Percentiles rank a stretch among this genome's conserved stretches.
phyloP scores from a whole-genome alignment of 2,113 vertebrate species.

The Lagopus leucura region DNA sequence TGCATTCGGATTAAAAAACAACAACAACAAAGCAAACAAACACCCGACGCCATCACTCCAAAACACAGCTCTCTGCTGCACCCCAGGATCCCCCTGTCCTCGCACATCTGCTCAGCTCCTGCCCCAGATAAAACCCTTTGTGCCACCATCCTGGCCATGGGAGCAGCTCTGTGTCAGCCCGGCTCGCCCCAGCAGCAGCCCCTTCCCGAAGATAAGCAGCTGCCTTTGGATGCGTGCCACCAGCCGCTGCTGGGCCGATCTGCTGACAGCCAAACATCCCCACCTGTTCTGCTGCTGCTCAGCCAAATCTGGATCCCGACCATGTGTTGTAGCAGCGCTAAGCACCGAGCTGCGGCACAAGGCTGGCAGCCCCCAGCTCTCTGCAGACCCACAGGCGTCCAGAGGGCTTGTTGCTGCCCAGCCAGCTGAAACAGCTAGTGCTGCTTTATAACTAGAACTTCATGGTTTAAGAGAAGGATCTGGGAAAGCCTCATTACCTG shows the following conservation, averaged over 20 bases:
- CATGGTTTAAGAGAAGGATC: not conserved
- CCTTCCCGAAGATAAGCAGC: constrained; percentile 58
- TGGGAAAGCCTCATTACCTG: constrained; percentile 26
- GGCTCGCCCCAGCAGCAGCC: constrained; percentile 11
- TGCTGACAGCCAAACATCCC: constrained; percentile 53
- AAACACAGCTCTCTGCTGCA: not conserved
- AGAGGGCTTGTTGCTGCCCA: not conserved
- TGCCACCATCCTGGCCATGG: not conserved
- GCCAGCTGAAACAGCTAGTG: constrained; percentile 34
- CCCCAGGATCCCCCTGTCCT: not conserved
- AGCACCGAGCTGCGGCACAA: not conserved
- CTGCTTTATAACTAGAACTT: not conserved
- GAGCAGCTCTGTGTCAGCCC: not conserved
- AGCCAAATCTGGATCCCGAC: constrained; percentile 25
- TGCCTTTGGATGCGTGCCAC: constrained; percentile 60
- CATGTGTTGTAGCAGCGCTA: not conserved
- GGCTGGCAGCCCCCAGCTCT: not conserved
- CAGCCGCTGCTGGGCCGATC: constrained; percentile 37
- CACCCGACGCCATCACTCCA: not conserved
- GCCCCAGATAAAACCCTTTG: not conserved
- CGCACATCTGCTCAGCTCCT: not conserved
- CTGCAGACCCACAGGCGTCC: not conserved
- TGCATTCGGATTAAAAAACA: not conserved
- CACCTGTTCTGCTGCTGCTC: constrained; percentile 50
- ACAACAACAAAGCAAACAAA: not conserved